Conservation (phyloP, 1,140 invertebrate genomes). For the Tenebrio molitor region DNA sequence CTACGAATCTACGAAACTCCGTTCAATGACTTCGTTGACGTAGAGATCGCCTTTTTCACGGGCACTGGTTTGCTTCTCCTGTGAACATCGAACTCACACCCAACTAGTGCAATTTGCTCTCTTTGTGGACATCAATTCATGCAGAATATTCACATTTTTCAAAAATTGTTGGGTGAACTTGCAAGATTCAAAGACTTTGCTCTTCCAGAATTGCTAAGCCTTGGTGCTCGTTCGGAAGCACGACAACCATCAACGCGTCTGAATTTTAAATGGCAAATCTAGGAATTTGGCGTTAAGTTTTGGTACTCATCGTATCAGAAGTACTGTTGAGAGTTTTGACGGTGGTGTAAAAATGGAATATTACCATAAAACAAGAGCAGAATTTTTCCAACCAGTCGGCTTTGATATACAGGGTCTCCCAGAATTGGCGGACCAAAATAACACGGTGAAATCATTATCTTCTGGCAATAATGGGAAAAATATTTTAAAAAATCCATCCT, state of each 20-base stretch:
- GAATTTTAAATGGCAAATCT: slow-evolving; percentile 72
- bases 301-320: slow-evolving; percentile 69
- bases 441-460: no score
- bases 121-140: no score
- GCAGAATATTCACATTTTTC: neutral
- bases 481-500: no score
- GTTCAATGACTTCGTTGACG: slow-evolving; percentile 69
- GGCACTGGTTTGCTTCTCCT: slow-evolving; percentile 67
- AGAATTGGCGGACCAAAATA: no score
- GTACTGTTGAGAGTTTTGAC: slow-evolving; percentile 63
- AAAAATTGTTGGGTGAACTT: slow-evolving; percentile 46
- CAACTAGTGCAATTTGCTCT: neutral
- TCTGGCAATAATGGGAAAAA: no score
- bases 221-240: slow-evolving; percentile 75
- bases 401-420: slow-evolving; percentile 93
- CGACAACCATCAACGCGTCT: slow-evolving; percentile 73
- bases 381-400: no score
- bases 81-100: neutral
- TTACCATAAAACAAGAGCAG: no score
- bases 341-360: slow-evolving; percentile 60
- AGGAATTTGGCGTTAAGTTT: slow-evolving; percentile 70
- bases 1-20: slow-evolving; percentile 77
- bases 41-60: slow-evolving; percentile 42
- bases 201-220: slow-evolving; percentile 66
- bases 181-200: slow-evolving; percentile 52